Conservation (phyloP, 1,140 invertebrate species). For the Gryon sp. region DNA sequence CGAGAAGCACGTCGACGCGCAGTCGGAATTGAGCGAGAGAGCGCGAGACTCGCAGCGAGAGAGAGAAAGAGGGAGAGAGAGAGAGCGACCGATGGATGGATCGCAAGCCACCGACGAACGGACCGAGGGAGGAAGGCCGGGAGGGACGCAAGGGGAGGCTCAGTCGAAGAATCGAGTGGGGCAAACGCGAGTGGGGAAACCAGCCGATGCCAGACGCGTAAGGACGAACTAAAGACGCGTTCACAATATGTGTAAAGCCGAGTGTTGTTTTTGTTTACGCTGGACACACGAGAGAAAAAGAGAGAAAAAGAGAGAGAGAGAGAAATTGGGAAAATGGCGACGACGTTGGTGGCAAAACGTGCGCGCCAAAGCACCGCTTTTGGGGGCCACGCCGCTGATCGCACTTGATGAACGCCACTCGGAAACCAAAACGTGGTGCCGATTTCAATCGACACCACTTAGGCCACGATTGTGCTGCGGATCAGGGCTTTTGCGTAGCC, state of each 20-base stretch:
- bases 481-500: no score
- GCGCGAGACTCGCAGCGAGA: not conserved
- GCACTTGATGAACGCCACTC: no score
- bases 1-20: conserved; percentile 29
- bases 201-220: conserved; percentile 44
- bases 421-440: no score
- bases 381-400: no score
- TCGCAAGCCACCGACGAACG: no score
- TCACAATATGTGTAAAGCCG: conserved; percentile 43
- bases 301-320: no score
- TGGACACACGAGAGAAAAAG: conserved; percentile 13
- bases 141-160: not conserved
- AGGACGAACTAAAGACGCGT: conserved; percentile 57
- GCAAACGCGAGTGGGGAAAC: not conserved
- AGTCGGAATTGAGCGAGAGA: conserved; percentile 20
- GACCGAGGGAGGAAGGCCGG: not conserved
- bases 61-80: not conserved
- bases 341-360: no score
- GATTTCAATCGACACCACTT: no score
- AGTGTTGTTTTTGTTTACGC: conserved; percentile 42
- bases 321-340: no score
- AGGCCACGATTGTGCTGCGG: no score
- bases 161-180: not conserved
- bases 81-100: no score
- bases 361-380: no score